Conservation (phyloP, 2,797 vertebrate species). For the Pampus argenteus region DNA sequence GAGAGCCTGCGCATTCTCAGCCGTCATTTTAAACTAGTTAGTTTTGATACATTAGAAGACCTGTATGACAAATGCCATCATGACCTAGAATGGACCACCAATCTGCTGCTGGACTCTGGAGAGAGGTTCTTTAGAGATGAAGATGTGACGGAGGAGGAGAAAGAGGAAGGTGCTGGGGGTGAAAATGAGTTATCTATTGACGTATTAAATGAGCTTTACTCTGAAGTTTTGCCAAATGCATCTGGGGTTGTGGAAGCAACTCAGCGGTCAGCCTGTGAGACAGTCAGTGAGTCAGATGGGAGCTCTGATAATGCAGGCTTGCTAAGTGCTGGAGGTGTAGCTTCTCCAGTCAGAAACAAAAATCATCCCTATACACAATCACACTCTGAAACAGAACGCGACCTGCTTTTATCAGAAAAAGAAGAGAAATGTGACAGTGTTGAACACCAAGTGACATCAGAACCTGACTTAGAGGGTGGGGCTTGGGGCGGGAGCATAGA, state of each 20-base stretch:
- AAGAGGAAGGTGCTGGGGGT: background rate
- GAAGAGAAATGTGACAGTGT: slow-evolving; percentile 6
- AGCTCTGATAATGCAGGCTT: background rate
- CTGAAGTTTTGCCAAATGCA: slow-evolving; percentile 4
- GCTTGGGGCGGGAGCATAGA: slow-evolving; percentile 27
- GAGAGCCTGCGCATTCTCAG: slow-evolving; percentile 90
- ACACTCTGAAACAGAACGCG: slow-evolving; percentile 9
- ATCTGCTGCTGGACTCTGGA: slow-evolving; percentile 95
- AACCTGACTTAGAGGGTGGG: background rate
- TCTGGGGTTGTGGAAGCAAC: slow-evolving; percentile 20
- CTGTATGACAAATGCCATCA: slow-evolving; percentile 95
- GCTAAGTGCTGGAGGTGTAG: slow-evolving; percentile 1
- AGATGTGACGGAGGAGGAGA: slow-evolving; percentile 60
- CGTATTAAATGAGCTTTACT: slow-evolving; percentile 15
- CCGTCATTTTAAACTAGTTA: slow-evolving; percentile 91
- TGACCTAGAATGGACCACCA: slow-evolving; percentile 95
- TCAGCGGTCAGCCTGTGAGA: slow-evolving; percentile 11
- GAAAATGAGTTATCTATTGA: slow-evolving; percentile 11
- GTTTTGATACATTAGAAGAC: slow-evolving; percentile 93
- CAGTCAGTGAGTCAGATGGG: slow-evolving; percentile 8
- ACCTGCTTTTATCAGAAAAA: slow-evolving; percentile 11
- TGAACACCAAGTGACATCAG: slow-evolving; percentile 17
- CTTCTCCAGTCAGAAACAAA: slow-evolving; percentile 16
- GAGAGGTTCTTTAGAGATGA: slow-evolving; percentile 89
- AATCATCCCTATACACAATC: slow-evolving; percentile 19